A percentile compares a stretch with the other conserved stretches of the same genome.
Evolutionary conservation across 2,113 vertebrate genomes (phyloP).

Genomic region (Coreoperca whiteheadi): DNA sequence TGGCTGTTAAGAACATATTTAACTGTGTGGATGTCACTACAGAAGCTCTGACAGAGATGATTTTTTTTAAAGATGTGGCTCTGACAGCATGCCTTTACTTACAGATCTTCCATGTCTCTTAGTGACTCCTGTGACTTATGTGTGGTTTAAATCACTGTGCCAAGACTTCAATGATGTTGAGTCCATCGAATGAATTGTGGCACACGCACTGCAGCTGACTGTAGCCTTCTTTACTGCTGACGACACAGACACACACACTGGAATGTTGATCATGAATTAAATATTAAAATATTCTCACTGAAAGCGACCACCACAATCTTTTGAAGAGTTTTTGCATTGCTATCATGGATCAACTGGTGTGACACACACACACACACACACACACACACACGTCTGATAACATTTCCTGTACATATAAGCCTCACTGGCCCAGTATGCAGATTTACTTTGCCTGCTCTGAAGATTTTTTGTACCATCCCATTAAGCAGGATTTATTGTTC

Average conservation of each 20-base stretch:
- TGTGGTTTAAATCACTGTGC: constrained; percentile 63
- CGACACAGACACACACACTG: constrained; percentile 30
- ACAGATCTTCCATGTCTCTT: constrained; percentile 44
- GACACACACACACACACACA: constrained; percentile 21
- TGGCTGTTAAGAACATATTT: constrained; percentile 27
- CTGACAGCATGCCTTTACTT: constrained; percentile 17
- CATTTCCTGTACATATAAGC: constrained; percentile 55
- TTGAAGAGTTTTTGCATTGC: constrained; percentile 41
- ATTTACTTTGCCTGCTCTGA: constrained; percentile 72
- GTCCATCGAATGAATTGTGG: constrained; percentile 58
- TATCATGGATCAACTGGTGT: constrained; percentile 11
- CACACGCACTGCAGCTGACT: constrained; percentile 23
- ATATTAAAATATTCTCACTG: constrained; percentile 46
- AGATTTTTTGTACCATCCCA: constrained; percentile 77
- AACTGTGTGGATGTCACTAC: constrained; percentile 20
- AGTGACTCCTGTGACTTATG: constrained; percentile 58
- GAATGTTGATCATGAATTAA: constrained; percentile 30
- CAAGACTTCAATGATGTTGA: constrained; percentile 48
- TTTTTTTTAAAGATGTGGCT: constrained; percentile 33
- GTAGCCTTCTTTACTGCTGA: constrained; percentile 24
- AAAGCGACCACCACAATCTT: constrained; percentile 20
- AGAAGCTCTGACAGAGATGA: constrained; percentile 22
- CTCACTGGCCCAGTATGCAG: constrained; percentile 65
- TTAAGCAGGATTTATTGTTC: constrained; percentile 82
- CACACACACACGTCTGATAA: constrained; percentile 24